phyloP scores from a whole-genome alignment of 2,888 invertebrate genomes.

The Eilema griseolum region DNA sequence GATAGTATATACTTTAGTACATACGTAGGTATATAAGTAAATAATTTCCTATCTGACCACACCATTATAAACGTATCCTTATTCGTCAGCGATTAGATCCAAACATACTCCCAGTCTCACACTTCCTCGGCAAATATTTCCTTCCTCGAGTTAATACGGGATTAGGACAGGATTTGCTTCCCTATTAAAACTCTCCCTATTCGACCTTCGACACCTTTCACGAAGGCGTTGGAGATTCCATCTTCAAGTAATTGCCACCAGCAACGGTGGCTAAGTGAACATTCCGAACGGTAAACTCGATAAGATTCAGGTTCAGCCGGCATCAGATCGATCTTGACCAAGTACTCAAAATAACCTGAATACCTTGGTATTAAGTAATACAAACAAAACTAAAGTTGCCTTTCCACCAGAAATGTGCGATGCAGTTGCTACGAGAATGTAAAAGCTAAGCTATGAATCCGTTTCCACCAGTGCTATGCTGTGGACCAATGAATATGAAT shows the following conservation, averaged over 20 bases:
- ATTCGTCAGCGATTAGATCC: constrained; percentile 41
- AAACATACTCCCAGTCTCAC: constrained; percentile 30
- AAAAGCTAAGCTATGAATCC: too few relatives aligned
- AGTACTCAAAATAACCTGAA: too few relatives aligned
- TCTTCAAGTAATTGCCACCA: constrained; percentile 35
- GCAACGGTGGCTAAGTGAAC: neutral
- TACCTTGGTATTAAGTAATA: too few relatives aligned
- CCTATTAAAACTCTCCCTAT: constrained; percentile 60
- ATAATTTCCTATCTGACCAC: too few relatives aligned
- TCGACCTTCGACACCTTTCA: constrained; percentile 53
- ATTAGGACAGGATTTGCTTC: constrained; percentile 56
- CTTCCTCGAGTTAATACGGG: constrained; percentile 41
- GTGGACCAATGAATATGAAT: too few relatives aligned
- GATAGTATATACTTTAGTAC: too few relatives aligned
- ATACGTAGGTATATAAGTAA: too few relatives aligned
- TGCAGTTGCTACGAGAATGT: too few relatives aligned
- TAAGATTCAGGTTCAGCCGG: neutral
- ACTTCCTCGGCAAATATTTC: constrained; percentile 43
- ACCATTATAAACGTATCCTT: constrained; percentile 5
- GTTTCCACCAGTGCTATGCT: too few relatives aligned
- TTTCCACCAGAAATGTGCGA: too few relatives aligned
- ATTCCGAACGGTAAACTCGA: neutral
- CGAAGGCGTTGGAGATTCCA: constrained; percentile 40
- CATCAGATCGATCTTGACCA: too few relatives aligned
- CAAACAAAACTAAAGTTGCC: too few relatives aligned